These are phyloP conservation scores for Carettochelys insculpta DNA, from an alignment of 2,113 vertebrate species.

Conservation along the genomic window DNA sequence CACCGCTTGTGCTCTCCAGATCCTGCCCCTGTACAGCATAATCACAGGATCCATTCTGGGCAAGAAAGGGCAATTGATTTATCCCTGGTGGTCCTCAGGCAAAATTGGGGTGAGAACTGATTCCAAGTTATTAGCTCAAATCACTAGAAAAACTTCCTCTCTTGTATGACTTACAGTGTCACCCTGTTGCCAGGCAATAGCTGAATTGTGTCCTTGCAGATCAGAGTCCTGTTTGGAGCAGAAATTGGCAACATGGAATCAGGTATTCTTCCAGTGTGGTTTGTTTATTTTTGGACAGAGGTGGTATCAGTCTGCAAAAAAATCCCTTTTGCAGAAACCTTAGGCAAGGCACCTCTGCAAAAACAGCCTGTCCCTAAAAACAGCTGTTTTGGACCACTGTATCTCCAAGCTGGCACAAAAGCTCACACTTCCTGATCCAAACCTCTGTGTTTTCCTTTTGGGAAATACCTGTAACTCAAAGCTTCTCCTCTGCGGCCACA, in stretches of 20 bases:
- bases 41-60: not conserved
- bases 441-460: not conserved
- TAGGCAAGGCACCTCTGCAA: not conserved
- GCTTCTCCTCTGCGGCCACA: not conserved
- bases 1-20: not conserved
- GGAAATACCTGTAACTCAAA: not conserved
- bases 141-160: not conserved
- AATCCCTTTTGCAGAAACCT: not conserved
- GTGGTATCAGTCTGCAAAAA: not conserved
- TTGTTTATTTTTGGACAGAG: not conserved
- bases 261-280: not conserved
- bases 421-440: not conserved
- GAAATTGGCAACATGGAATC: not conserved
- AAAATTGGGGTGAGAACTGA: not conserved
- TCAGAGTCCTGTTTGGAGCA: not conserved
- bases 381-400: not conserved
- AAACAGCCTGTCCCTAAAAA: not conserved
- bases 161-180: not conserved
- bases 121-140: not conserved
- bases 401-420: not conserved
- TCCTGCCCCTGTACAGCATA: not conserved
- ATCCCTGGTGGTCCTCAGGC: not conserved
- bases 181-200: not conserved
- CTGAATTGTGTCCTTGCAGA: not conserved
- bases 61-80: not conserved